phyloP scores from a whole-genome alignment of 2,797 vertebrate species.

The Cyclopterus lumpus region DNA sequence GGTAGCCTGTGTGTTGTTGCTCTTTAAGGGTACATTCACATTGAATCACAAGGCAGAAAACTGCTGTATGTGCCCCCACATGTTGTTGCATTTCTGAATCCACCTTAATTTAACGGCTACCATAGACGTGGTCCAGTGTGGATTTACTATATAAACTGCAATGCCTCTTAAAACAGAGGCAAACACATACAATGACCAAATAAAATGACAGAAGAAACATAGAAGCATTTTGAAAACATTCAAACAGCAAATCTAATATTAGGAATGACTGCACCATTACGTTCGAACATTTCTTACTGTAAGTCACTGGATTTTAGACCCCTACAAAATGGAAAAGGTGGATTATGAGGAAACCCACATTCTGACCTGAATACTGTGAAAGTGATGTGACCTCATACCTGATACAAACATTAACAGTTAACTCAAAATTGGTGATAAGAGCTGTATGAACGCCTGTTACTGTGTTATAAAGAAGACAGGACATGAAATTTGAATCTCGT shows the following conservation, averaged over 20 bases:
- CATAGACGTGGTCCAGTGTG: constrained; percentile 21
- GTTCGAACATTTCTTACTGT: background rate
- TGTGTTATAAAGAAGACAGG: background rate
- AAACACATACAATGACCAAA: constrained; percentile 36
- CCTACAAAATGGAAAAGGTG: background rate
- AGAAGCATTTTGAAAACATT: constrained; percentile 22
- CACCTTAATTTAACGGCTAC: background rate
- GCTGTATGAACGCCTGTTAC: background rate
- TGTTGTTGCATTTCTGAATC: background rate
- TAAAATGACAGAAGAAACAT: constrained; percentile 8
- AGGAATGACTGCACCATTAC: background rate
- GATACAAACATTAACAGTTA: constrained; percentile 13
- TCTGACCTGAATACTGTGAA: constrained; percentile 4
- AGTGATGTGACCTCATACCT: constrained; percentile 10
- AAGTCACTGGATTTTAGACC: constrained; percentile 4
- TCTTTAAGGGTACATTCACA: constrained; percentile 22
- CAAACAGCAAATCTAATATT: constrained; percentile 33
- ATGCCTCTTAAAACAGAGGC: constrained; percentile 81
- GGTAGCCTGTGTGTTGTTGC: background rate
- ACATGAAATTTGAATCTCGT: background rate
- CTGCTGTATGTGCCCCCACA: background rate
- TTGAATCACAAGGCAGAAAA: constrained; percentile 19
- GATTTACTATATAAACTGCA: constrained; percentile 36
- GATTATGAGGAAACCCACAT: background rate
- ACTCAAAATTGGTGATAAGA: constrained; percentile 17